These are phyloP conservation scores for Dendrophyllia cribrosa DNA, from an alignment of 64 coral and sea anemone species.

Conservation along the genomic window DNA sequence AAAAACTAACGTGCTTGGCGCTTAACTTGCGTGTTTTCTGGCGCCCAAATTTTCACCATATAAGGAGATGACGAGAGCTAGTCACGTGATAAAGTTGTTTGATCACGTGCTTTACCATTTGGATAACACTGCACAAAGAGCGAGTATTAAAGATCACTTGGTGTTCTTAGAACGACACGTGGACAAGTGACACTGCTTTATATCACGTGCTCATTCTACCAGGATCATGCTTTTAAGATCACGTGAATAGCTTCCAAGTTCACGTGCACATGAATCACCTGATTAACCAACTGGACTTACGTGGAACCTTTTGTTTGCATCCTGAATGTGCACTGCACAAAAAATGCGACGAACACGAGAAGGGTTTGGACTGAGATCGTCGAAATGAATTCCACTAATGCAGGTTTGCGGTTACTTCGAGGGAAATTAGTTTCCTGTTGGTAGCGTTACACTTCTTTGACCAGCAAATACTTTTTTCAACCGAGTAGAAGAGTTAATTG, in stretches of 20 bases:
- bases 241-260: background rate
- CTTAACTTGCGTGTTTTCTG: no score
- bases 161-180: no score
- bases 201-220: background rate
- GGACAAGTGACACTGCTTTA: no score
- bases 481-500: background rate
- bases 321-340: no score
- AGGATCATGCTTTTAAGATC: background rate
- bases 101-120: background rate
- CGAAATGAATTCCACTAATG: background rate
- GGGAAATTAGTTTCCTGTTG: background rate
- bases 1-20: background rate
- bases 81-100: background rate
- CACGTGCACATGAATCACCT: no score
- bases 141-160: no score
- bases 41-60: background rate
- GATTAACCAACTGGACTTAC: no score
- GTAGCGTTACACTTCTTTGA: background rate
- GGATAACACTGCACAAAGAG: no score
- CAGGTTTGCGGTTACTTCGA: background rate
- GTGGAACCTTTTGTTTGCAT: no score
- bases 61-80: background rate
- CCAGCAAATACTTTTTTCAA: background rate
- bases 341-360: no score
- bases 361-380: no score